Evolutionary conservation across 2,797 vertebrate genomes (phyloP).

Genomic region (Falco columbarius): DNA sequence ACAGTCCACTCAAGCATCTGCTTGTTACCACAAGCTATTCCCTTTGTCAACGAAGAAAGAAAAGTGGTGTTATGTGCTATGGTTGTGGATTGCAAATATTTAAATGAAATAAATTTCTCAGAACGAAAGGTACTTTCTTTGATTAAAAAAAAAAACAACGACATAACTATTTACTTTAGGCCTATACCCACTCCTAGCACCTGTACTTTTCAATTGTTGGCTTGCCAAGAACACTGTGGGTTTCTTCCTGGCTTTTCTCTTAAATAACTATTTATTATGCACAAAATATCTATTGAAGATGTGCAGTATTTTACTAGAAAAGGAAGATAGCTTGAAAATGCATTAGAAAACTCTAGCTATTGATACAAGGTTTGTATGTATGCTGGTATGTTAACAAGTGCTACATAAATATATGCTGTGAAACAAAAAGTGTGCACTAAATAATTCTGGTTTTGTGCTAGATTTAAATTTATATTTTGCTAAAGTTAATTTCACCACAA

Average conservation of each 20-base stretch:
- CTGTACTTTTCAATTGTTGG: conserved; percentile 80
- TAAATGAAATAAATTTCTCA: conserved; percentile 85
- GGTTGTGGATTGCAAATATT: conserved; percentile 86
- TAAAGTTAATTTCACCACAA: neutral
- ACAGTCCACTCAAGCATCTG: conserved; percentile 75
- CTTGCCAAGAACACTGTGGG: conserved; percentile 73
- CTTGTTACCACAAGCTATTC: conserved; percentile 71
- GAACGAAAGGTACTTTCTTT: conserved; percentile 79
- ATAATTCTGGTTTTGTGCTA: neutral
- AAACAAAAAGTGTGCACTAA: neutral
- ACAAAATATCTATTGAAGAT: conserved; percentile 64
- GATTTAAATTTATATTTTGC: neutral
- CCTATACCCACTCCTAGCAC: conserved; percentile 73
- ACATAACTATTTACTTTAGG: conserved; percentile 74
- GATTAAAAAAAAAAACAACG: conserved; percentile 35
- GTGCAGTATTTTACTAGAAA: conserved; percentile 16
- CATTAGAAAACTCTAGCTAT: neutral
- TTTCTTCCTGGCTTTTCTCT: conserved; percentile 66
- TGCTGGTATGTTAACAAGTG: neutral
- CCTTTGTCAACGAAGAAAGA: conserved; percentile 75
- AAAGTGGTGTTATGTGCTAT: conserved; percentile 74
- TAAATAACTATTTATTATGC: conserved; percentile 57
- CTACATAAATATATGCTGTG: neutral
- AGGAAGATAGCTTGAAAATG: neutral
- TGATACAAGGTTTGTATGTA: neutral